Percentiles rank a stretch among this genome's conserved stretches.
phyloP scores from a whole-genome alignment of 2,888 invertebrate species.

The Panzeria rudis region DNA sequence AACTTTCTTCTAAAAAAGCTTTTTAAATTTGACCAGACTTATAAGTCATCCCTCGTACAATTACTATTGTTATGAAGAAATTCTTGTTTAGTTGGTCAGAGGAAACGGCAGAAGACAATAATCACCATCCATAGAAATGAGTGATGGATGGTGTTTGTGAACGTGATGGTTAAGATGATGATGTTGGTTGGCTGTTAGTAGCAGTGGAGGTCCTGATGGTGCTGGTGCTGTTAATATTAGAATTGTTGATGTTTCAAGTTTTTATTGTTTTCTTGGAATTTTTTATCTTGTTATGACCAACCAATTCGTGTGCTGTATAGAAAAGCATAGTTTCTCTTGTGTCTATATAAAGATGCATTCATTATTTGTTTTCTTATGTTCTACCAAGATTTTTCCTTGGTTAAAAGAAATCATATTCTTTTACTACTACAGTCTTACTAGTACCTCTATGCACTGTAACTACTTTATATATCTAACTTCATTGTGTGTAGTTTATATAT shows the following conservation, averaged over 20 bases:
- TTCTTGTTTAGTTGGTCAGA: slow-evolving; percentile 34
- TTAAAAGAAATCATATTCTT: slow-evolving; percentile 13
- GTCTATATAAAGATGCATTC: slow-evolving; percentile 32
- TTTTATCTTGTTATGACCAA: slow-evolving; percentile 35
- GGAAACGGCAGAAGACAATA: slow-evolving; percentile 40
- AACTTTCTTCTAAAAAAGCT: neutral
- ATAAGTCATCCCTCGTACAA: neutral
- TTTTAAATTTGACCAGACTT: neutral
- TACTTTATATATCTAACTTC: slow-evolving; percentile 14
- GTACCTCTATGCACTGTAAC: neutral
- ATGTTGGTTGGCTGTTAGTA: slow-evolving; percentile 6
- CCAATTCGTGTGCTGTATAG: slow-evolving; percentile 54
- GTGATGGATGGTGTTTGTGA: slow-evolving; percentile 37
- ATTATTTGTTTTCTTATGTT: slow-evolving; percentile 36
- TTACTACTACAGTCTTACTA: neutral
- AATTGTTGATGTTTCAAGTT: slow-evolving; percentile 38
- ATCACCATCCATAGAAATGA: slow-evolving; percentile 24
- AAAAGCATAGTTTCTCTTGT: slow-evolving; percentile 30
- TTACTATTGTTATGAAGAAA: neutral
- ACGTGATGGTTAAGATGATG: slow-evolving; percentile 28
- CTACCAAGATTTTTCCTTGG: slow-evolving; percentile 3
- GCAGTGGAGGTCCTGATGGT: neutral
- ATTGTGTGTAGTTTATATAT: slow-evolving; percentile 39
- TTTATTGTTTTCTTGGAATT: neutral
- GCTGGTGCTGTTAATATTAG: slow-evolving; percentile 33